phyloP scores from a whole-genome alignment of 1,140 invertebrate species.

The Bombus polaris region DNA sequence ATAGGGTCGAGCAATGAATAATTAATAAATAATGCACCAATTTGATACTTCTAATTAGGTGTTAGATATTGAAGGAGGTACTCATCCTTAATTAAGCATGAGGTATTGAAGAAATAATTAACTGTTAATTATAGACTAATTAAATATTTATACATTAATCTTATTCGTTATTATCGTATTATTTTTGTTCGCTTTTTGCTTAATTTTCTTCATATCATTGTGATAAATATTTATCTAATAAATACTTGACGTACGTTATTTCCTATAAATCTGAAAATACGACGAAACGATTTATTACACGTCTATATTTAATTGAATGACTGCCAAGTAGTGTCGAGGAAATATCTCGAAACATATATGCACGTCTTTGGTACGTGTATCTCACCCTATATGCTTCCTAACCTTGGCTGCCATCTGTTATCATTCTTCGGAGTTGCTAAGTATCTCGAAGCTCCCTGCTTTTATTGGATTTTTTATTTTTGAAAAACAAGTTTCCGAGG shows the following conservation, averaged over 20 bases:
- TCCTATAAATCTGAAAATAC: not conserved
- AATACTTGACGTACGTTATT: not conserved
- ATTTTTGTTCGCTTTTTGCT: not conserved
- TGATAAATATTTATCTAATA: not conserved
- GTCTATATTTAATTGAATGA: not conserved
- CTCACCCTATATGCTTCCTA: not conserved
- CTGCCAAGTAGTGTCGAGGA: too few relatives aligned
- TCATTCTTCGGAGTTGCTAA: not conserved
- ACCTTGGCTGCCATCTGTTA: constrained; percentile 26
- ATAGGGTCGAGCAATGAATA: not conserved
- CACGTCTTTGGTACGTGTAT: not conserved
- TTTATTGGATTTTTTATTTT: too few relatives aligned
- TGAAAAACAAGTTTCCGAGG: not conserved
- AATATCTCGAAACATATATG: not conserved
- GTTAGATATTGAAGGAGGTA: not conserved
- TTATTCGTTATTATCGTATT: too few relatives aligned
- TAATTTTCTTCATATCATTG: not conserved
- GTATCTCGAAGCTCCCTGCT: not conserved
- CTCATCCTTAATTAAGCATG: not conserved
- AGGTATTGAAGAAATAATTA: not conserved
- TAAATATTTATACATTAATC: too few relatives aligned
- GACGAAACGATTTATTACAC: not conserved
- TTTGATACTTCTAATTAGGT: not conserved
- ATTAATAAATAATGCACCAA: not conserved
- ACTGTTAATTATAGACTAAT: not conserved